Percentiles rank a stretch among this genome's conserved stretches.
Evolutionary conservation across 2,888 invertebrate genomes (phyloP).

Genomic region (Crioceris asparagi): DNA sequence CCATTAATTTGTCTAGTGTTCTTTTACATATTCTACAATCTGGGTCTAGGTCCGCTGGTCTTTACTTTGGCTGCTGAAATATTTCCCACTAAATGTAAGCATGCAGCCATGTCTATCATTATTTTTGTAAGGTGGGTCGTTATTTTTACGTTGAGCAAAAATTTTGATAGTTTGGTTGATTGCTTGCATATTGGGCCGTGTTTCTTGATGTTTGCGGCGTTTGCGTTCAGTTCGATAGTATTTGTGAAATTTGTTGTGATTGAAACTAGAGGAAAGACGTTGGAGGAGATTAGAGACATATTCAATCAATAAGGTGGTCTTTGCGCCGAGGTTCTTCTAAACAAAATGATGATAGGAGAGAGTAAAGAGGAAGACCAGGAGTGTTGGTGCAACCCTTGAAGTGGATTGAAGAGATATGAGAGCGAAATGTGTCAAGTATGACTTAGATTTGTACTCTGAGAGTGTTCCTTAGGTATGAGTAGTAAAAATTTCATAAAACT

Average conservation of each 20-base stretch:
- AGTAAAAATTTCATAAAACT: no score
- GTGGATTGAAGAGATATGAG: no score
- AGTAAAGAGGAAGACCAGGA: no score
- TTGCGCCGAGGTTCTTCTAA: no score
- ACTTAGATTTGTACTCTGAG: no score
- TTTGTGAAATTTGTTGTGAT: slow-evolving; percentile 21
- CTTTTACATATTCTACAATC: slow-evolving; percentile 61
- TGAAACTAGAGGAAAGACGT: slow-evolving; percentile 24
- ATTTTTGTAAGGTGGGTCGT: slow-evolving; percentile 16
- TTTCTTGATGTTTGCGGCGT: slow-evolving; percentile 22
- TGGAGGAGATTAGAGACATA: slow-evolving; percentile 19
- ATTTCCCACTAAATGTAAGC: slow-evolving; percentile 54
- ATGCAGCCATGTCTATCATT: slow-evolving; percentile 51
- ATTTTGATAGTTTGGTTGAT: slow-evolving; percentile 19
- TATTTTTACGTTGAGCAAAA: slow-evolving; percentile 21
- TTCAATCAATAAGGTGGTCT: not conserved
- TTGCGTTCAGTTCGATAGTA: slow-evolving; percentile 15
- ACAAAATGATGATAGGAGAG: no score
- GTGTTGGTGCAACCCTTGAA: no score
- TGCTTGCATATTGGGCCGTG: slow-evolving; percentile 19
- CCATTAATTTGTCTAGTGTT: slow-evolving; percentile 58
- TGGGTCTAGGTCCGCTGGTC: slow-evolving; percentile 61
- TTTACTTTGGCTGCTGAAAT: slow-evolving; percentile 78
- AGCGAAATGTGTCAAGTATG: no score
- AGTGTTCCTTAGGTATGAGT: no score